phyloP scores from a whole-genome alignment of 2,797 vertebrate genomes.

The Tauraco hartlaubi region DNA sequence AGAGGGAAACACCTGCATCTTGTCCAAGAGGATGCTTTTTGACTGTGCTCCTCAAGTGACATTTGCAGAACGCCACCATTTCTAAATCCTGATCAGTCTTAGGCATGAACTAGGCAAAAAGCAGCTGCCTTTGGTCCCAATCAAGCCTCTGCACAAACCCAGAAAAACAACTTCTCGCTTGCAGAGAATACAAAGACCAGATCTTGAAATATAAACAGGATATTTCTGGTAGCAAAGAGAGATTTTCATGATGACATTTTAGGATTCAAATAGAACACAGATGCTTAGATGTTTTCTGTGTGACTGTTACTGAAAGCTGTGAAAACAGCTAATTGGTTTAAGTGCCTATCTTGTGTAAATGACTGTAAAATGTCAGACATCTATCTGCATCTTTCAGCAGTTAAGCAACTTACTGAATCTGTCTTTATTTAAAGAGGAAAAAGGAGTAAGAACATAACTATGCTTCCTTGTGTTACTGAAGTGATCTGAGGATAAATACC shows the following conservation, averaged over 20 bases:
- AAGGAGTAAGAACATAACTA: background rate
- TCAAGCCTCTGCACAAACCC: background rate
- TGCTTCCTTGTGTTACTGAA: background rate
- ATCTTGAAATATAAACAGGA: background rate
- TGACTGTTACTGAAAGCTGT: background rate
- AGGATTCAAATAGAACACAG: background rate
- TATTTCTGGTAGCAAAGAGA: background rate
- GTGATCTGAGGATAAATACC: background rate
- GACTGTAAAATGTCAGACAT: background rate
- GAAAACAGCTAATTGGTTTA: background rate
- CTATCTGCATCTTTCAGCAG: background rate
- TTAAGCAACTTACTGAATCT: background rate
- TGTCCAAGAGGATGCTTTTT: background rate
- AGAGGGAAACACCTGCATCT: conserved; percentile 8
- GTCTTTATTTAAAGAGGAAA: background rate
- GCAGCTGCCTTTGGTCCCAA: background rate
- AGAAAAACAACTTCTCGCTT: background rate
- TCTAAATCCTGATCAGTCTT: background rate
- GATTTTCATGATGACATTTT: background rate
- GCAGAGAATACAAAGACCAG: background rate
- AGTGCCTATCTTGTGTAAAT: background rate
- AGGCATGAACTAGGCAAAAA: background rate
- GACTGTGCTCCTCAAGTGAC: background rate
- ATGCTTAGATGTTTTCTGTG: background rate
- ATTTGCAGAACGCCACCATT: background rate